A percentile compares a stretch with the other conserved stretches of the same genome.
Evolutionary conservation across 2,888 invertebrate genomes (phyloP).

Genomic region (Idaea aversata): DNA sequence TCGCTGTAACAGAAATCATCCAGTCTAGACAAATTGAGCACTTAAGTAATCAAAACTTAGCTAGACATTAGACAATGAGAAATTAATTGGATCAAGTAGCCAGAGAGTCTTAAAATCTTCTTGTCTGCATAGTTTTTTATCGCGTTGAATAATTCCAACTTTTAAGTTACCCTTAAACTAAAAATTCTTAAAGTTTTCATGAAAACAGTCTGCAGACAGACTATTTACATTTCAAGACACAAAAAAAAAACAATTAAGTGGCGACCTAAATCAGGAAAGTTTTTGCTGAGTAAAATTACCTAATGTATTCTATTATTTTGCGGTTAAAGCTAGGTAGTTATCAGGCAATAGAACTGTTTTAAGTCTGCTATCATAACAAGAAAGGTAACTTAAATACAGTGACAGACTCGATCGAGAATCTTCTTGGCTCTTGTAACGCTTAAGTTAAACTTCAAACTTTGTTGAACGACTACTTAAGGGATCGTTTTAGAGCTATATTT

Average conservation of each 20-base stretch:
- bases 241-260: too few species aligned
- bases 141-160: slow-evolving; percentile 9
- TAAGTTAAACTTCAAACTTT: not conserved
- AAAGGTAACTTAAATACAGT: not conserved
- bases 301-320: too few species aligned
- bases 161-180: not conserved
- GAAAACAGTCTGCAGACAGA: too few species aligned
- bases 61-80: slow-evolving; percentile 7
- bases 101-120: slow-evolving; percentile 9
- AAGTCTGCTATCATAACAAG: not conserved
- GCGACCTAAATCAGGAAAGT: too few species aligned
- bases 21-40: too few species aligned
- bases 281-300: too few species aligned
- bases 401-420: not conserved
- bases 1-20: too few species aligned
- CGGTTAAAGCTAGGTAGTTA: not conserved
- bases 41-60: slow-evolving; percentile 6
- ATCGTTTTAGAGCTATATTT: not conserved
- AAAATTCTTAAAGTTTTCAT: slow-evolving; percentile 5
- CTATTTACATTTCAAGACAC: too few species aligned
- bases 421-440: not conserved
- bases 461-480: not conserved
- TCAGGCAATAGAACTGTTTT: not conserved
- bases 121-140: slow-evolving; percentile 9
- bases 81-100: slow-evolving; percentile 10